Evolutionary conservation across 2,797 vertebrate species (phyloP), one percentile per base, ranked within the genome.

Genomic region (Darevskia nairensis): DNA sequence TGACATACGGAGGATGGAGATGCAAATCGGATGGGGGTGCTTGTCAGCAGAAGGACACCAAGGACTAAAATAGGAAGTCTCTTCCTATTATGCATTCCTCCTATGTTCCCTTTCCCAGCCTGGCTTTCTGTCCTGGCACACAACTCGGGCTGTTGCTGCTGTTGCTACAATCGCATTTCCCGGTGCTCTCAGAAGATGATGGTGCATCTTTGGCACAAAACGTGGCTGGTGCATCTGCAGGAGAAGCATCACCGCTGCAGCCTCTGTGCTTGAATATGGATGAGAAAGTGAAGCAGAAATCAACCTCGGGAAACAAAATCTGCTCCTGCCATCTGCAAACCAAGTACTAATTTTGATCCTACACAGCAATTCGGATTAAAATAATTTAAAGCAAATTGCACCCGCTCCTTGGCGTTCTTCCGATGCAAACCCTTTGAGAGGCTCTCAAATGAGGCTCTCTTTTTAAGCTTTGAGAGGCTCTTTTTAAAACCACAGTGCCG

Each of bases 221-320:
- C 23, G 11, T 39, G 46, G 39, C 74, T 8, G 17, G 83, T 17
- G 23, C 78, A 10, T 72, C 84, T 35, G 69, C 39, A 8, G 41
- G 27, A 59, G 3, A 82, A 32, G 4, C 6, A 35, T 69, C 4
- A 11, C 32, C 11, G 0, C 15, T 23, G 50, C 66, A 19, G 19
- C 55, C 55, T 21, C 32, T 68, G 39, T 32, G 19, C 25, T 59
- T 29, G 76, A 39, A 29, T 17, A 41, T 50, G 44, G 44, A n/a
- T 79, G 55, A 71, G 5, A 21, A 39, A 46, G 19, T 35, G n/a
- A 72, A 72, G 25, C 15, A 35, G 35, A 35, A 71, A 32, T 13
- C 61, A 44, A 39, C 23, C 39, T 15, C n/a, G 39, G 0, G 0
- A 2, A 86, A 50, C 2, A 0, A 1, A 2, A 0, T 0, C 41